Conservation (phyloP, 2,113 vertebrate genomes). For the Sinocyclocheilus grahami region DNA sequence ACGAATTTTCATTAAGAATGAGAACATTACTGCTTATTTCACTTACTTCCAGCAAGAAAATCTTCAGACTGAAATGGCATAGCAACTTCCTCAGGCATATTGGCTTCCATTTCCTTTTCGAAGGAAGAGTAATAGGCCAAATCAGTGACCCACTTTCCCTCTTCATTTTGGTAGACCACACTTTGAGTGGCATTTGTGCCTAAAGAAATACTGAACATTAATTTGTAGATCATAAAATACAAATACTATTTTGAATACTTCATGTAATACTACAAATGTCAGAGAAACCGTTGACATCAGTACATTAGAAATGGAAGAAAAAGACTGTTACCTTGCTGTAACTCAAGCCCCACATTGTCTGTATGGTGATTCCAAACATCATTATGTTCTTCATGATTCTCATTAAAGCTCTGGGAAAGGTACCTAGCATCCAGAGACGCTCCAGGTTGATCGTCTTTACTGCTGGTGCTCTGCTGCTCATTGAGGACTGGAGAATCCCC, state of each 20-base stretch:
- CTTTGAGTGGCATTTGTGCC: constrained; percentile 70
- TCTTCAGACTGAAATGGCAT: constrained; percentile 75
- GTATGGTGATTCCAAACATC: constrained; percentile 70
- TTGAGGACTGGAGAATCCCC: constrained; percentile 51
- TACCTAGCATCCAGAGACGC: constrained; percentile 75
- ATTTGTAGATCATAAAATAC: not conserved
- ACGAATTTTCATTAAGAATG: not conserved
- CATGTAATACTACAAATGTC: not conserved
- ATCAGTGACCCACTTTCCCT: constrained; percentile 95
- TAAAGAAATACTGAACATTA: constrained; percentile 56
- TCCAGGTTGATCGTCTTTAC: constrained; percentile 59
- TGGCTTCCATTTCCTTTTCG: constrained; percentile 80
- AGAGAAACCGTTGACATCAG: not conserved
- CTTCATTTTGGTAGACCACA: constrained; percentile 93
- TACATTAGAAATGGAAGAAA: not conserved
- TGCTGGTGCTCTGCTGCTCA: constrained; percentile 52
- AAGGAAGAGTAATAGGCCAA: constrained; percentile 93
- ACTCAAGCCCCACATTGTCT: constrained; percentile 63
- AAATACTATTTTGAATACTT: not conserved
- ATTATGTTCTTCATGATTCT: constrained; percentile 61
- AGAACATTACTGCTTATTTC: not conserved
- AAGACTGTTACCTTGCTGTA: constrained; percentile 66
- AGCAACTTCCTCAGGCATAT: constrained; percentile 60
- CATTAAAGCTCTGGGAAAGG: constrained; percentile 75
- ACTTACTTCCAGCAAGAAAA: constrained; percentile 87